phyloP scores from a whole-genome alignment of 1,140 invertebrate species.

The Orius insidiosus region DNA sequence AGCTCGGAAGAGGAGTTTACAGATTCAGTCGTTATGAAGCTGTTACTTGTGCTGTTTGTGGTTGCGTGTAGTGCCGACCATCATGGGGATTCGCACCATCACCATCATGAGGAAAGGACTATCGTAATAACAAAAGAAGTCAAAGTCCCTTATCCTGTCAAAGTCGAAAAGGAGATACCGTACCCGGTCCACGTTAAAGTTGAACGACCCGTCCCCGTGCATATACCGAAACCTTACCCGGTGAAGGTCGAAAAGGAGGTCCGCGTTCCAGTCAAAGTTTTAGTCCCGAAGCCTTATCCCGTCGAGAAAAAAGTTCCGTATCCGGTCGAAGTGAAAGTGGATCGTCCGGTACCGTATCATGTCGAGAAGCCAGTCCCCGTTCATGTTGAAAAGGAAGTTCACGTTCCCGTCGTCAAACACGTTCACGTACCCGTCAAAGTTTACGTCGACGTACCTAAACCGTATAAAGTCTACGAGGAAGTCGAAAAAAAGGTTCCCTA shows the following conservation, averaged over 20 bases:
- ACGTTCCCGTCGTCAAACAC: slow-evolving; percentile 10
- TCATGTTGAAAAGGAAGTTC: slow-evolving; percentile 12
- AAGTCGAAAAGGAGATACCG: slow-evolving; percentile 20
- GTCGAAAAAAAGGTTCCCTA: slow-evolving; percentile 11
- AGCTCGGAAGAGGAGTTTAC: too few species aligned
- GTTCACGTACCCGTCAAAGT: slow-evolving; percentile 14
- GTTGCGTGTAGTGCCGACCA: background rate
- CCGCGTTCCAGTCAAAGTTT: slow-evolving; percentile 34
- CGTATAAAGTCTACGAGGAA: slow-evolving; percentile 9
- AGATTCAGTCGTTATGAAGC: slow-evolving; percentile 20
- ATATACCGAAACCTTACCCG: slow-evolving; percentile 20
- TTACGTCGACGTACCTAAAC: slow-evolving; percentile 11
- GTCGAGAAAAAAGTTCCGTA: slow-evolving; percentile 32
- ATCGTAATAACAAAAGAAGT: slow-evolving; percentile 52
- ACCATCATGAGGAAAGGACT: slow-evolving; percentile 33
- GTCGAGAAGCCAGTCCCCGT: slow-evolving; percentile 11
- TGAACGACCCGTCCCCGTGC: slow-evolving; percentile 19
- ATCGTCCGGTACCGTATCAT: slow-evolving; percentile 9
- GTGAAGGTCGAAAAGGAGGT: slow-evolving; percentile 19
- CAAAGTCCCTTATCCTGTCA: slow-evolving; percentile 49
- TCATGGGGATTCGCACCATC: slow-evolving; percentile 3
- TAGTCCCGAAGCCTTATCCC: slow-evolving; percentile 42
- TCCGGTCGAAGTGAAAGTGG: slow-evolving; percentile 24
- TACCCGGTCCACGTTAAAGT: slow-evolving; percentile 20
- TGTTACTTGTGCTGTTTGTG: slow-evolving; percentile 17